Evolutionary conservation across 2,888 invertebrate genomes (phyloP), one percentile per base, ranked within the genome.

Genomic region (Cephus pulcher): DNA sequence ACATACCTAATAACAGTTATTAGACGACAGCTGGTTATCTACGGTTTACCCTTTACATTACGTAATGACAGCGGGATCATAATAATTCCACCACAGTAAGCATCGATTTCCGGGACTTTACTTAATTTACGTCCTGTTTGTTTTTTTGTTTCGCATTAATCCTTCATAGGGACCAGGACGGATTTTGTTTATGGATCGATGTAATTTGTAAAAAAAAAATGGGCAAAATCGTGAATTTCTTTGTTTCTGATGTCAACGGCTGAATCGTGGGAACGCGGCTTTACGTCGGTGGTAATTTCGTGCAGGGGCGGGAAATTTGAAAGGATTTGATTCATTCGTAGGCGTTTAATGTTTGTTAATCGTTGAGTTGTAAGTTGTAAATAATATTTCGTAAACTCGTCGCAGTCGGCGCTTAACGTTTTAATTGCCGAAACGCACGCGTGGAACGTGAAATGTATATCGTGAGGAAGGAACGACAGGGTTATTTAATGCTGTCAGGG

Each of bases 1-100:
- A 89, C 84, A 83, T 82, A 83, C 84, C 83, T 88, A 89, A 90
- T 90, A 89, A 89, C 89, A 82, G 88, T 89, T 90, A 89, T 90
- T 89, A 88, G 86, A 85, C 85, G 86, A 84, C 79, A 76, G 81
- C 80, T 81, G 81, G 81, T 75, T 78, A 74, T 69, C 75, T 75
- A 83, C 9, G 33, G 77, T 83, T 83, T 79, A 83, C 83, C 83
- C 83, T 82, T 80, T 79, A 80, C 81, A 34, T n/a, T 40, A 56
- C 71, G 75, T 77, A 74, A 73, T 77, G 34, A 35, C 73, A 33
- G 77, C 77, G 34, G 35, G 73, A 74, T 77, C 74, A 35, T 35
- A 40, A 75, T 56, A 56, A 56, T 56, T 23, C 23, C 23, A 23
- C 23, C 56, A 56, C 56, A 56, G 9, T 56, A 23, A 56, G 56